Evolutionary conservation across 2,113 vertebrate species (phyloP).

Genomic region (Saimiri boliviensis): DNA sequence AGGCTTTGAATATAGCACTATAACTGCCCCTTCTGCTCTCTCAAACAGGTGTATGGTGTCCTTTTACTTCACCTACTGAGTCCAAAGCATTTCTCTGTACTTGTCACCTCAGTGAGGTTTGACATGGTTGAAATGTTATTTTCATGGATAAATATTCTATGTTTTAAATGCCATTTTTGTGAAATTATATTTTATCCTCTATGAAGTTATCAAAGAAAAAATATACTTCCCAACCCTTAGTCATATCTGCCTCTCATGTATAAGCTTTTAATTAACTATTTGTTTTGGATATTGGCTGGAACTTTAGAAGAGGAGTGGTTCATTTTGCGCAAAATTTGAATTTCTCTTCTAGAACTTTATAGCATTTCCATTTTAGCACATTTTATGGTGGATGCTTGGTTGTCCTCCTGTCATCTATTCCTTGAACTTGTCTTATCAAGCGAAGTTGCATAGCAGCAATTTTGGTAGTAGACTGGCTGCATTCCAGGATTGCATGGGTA

Average conservation of each 20-base stretch:
- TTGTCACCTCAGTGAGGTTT: conserved; percentile 2
- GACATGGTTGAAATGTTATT: neutral
- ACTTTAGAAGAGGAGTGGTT: conserved; percentile 20
- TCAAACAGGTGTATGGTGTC: neutral
- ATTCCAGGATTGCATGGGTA: conserved; percentile 59
- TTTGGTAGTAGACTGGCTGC: conserved; percentile 56
- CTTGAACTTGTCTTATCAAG: conserved; percentile 51
- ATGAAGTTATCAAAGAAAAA: neutral
- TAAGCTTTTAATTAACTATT: neutral
- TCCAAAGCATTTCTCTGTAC: conserved; percentile 24
- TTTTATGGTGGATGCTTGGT: conserved; percentile 8
- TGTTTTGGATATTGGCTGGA: conserved; percentile 8
- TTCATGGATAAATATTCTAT: neutral
- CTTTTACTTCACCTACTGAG: neutral
- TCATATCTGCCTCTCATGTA: neutral
- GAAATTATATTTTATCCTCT: neutral
- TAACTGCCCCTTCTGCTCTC: neutral
- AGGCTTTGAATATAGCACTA: neutral
- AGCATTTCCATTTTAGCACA: neutral
- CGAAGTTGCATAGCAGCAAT: conserved; percentile 41
- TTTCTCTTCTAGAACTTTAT: neutral
- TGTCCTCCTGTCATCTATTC: conserved; percentile 37
- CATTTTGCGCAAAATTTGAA: neutral
- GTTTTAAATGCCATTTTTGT: neutral
- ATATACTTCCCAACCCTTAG: neutral